Evolutionary conservation across 2,797 vertebrate species (phyloP).

Genomic region (Pseudochaenichthys georgianus): DNA sequence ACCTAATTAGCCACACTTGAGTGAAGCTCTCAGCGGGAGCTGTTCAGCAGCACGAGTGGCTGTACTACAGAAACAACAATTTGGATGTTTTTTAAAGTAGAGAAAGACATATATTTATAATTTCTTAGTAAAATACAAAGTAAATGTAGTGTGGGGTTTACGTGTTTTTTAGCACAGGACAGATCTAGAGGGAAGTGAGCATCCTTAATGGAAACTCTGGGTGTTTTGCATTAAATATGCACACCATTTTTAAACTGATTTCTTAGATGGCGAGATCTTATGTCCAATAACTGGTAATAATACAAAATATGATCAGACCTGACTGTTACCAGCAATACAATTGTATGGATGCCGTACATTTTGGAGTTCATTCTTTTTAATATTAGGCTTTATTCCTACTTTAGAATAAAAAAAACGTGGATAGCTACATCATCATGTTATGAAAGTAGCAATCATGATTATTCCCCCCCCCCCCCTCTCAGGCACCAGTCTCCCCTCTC

Average conservation of each 20-base stretch:
- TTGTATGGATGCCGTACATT: neutral
- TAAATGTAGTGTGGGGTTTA: neutral
- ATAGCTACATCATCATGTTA: neutral
- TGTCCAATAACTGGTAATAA: neutral
- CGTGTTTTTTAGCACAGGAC: no score
- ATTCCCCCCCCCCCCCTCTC: constrained; percentile 1
- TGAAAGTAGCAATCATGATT: neutral
- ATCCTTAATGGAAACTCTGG: neutral
- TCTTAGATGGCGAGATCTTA: neutral
- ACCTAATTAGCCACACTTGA: no score
- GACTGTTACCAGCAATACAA: no score
- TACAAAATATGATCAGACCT: no score
- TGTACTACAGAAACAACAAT: neutral
- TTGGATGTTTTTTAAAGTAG: neutral
- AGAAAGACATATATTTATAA: neutral
- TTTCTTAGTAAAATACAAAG: neutral
- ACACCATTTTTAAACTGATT: neutral
- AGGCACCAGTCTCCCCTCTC: constrained; percentile 86
- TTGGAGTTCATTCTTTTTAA: neutral
- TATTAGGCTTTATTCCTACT: neutral
- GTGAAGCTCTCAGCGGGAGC: neutral
- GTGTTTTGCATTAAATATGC: neutral
- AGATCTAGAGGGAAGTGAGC: no score
- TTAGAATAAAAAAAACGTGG: neutral
- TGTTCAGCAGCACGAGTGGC: neutral